These are phyloP conservation scores for Perca schrenkii DNA, from an alignment of 2,113 vertebrate genomes.

Conservation along the genomic window DNA sequence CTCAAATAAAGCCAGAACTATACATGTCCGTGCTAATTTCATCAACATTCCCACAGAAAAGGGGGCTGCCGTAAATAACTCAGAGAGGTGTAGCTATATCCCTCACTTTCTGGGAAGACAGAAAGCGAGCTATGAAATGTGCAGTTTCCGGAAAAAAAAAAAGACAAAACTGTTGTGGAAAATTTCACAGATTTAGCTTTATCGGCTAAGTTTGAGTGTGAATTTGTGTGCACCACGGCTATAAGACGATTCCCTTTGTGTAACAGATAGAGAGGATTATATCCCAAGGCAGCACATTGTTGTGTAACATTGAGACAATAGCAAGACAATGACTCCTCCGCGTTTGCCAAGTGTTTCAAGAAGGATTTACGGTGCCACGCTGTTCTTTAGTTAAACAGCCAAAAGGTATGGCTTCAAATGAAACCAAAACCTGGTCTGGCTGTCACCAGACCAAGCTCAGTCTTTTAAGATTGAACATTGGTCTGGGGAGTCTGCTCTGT, in stretches of 20 bases:
- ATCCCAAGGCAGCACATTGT: slow-evolving; percentile 62
- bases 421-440: not conserved
- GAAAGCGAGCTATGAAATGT: not conserved
- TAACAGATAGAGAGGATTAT: slow-evolving; percentile 65
- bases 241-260: slow-evolving; percentile 50
- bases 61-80: slow-evolving; percentile 9
- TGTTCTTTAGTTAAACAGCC: slow-evolving; percentile 38
- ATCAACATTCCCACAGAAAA: slow-evolving; percentile 9
- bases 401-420: slow-evolving; percentile 40
- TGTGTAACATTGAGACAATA: slow-evolving; percentile 73
- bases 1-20: slow-evolving; percentile 43
- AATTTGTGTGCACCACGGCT: slow-evolving; percentile 33
- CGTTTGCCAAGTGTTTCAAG: slow-evolving; percentile 55
- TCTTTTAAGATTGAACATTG: too few species aligned
- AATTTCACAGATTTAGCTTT: slow-evolving; percentile 47
- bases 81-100: slow-evolving; percentile 5
- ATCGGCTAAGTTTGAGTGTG: slow-evolving; percentile 32
- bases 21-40: slow-evolving; percentile 53
- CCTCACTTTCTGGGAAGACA: slow-evolving; percentile 15
- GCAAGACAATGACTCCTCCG: slow-evolving; percentile 60
- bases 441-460: too few species aligned
- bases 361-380: slow-evolving; percentile 20
- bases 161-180: slow-evolving; percentile 19
- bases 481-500: too few species aligned
- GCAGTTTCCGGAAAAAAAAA: slow-evolving; percentile 4